Conservation (phyloP, 2,797 vertebrate genomes). For the Microctenopoma lineatum region DNA sequence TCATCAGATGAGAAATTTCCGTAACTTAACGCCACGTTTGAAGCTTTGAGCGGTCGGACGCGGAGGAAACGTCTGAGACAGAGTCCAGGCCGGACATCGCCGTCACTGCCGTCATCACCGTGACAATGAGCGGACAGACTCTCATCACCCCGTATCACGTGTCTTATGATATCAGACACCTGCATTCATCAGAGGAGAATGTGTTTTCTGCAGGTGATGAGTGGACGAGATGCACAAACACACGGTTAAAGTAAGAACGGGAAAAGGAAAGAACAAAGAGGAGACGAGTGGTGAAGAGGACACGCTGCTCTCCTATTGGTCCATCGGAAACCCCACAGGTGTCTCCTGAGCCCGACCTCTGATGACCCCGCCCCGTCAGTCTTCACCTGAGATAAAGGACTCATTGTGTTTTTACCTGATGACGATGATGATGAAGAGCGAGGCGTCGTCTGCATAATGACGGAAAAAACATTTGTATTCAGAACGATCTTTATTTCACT, state of each 20-base stretch:
- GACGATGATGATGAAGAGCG: conserved; percentile 15
- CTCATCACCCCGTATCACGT: conserved; percentile 51
- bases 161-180: conserved; percentile 46
- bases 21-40: background rate
- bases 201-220: conserved; percentile 24
- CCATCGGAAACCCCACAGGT: conserved; percentile 29
- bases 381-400: conserved; percentile 65
- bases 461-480: background rate
- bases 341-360: conserved; percentile 60
- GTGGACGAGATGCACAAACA: conserved; percentile 10
- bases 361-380: conserved; percentile 60
- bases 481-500: background rate
- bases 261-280: conserved; percentile 10
- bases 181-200: conserved; percentile 24
- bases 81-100: background rate
- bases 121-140: conserved; percentile 29
- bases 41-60: background rate
- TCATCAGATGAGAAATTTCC: background rate
- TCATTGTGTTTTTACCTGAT: conserved; percentile 56
- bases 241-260: no score
- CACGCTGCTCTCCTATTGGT: conserved; percentile 50
- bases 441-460: conserved; percentile 38
- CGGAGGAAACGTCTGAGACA: background rate
- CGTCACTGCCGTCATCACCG: conserved; percentile 16
- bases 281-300: conserved; percentile 29